phyloP scores from a whole-genome alignment of 2,113 vertebrate genomes.

The Willisornis vidua region DNA sequence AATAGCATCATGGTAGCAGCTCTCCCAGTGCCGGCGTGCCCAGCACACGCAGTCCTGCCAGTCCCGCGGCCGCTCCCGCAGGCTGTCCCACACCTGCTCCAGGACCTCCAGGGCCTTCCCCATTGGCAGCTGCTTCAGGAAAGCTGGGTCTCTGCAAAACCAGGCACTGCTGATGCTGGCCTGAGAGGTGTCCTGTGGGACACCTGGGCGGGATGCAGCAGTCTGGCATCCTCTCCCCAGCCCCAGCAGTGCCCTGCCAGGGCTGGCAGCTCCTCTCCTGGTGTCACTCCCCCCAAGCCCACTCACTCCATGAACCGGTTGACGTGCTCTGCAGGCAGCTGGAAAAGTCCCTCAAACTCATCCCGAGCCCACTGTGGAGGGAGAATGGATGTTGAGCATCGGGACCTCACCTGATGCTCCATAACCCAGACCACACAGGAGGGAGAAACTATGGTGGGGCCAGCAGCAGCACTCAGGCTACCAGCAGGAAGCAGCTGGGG shows the following conservation, averaged over 20 bases:
- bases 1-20: constrained; percentile 73
- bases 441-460: not conserved
- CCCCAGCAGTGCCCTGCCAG: not conserved
- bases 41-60: constrained; percentile 81
- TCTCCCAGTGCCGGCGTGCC: constrained; percentile 81
- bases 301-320: constrained; percentile 66
- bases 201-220: rapidly evolving
- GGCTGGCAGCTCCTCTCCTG: not conserved
- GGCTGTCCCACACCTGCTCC: constrained; percentile 61
- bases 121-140: constrained; percentile 31
- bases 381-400: not conserved
- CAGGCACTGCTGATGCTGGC: not conserved
- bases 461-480: not conserved
- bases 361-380: constrained; percentile 53
- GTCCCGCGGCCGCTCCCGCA: constrained; percentile 59
- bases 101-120: constrained; percentile 74
- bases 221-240: not conserved
- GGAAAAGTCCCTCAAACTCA: constrained; percentile 70
- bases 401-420: rapidly evolving
- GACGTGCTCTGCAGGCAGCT: constrained; percentile 11
- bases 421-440: not conserved
- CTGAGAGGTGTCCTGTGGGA: rapidly evolving
- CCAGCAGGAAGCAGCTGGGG: constrained; percentile 51
- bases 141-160: constrained; percentile 71
- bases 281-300: rapidly evolving